These are phyloP conservation scores for Synergus umbraculus DNA, from an alignment of 2,888 invertebrate species.

Conservation along the genomic window DNA sequence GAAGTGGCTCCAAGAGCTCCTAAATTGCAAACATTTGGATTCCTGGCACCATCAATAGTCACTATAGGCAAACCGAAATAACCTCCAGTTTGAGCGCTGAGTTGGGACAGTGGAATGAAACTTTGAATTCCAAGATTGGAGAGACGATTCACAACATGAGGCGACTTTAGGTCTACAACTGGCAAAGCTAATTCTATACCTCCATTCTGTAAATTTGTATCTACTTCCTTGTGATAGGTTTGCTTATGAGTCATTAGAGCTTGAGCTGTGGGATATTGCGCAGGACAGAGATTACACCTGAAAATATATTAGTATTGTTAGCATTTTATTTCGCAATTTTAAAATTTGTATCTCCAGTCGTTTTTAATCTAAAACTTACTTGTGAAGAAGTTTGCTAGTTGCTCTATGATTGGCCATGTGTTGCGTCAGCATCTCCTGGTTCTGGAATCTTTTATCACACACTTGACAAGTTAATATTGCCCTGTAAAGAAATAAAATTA, in stretches of 20 bases:
- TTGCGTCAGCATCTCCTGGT: constrained; percentile 77
- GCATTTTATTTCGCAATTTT: constrained; percentile 4
- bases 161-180: constrained; percentile 85
- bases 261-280: constrained; percentile 84
- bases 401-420: constrained; percentile 78
- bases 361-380: constrained; percentile 63
- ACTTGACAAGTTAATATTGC: constrained; percentile 73
- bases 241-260: constrained; percentile 83
- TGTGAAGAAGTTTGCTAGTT: constrained; percentile 77
- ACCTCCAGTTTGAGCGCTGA: constrained; percentile 81
- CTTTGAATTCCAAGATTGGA: constrained; percentile 85
- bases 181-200: constrained; percentile 85
- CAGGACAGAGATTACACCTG: constrained; percentile 85
- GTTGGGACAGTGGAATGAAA: constrained; percentile 85
- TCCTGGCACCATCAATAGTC: constrained; percentile 82
- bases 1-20: constrained; percentile 85
- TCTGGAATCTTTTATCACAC: constrained; percentile 78
- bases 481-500: constrained; percentile 35
- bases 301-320: constrained; percentile 39
- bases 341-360: background rate
- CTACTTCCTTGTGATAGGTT: constrained; percentile 80
- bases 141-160: constrained; percentile 82
- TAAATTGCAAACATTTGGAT: constrained; percentile 80
- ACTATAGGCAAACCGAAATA: constrained; percentile 86
- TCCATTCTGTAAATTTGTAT: constrained; percentile 68